Percentiles rank a stretch among this genome's conserved stretches.
Evolutionary conservation across 2,888 invertebrate genomes (phyloP).

Genomic region (Ellobium chinense): DNA sequence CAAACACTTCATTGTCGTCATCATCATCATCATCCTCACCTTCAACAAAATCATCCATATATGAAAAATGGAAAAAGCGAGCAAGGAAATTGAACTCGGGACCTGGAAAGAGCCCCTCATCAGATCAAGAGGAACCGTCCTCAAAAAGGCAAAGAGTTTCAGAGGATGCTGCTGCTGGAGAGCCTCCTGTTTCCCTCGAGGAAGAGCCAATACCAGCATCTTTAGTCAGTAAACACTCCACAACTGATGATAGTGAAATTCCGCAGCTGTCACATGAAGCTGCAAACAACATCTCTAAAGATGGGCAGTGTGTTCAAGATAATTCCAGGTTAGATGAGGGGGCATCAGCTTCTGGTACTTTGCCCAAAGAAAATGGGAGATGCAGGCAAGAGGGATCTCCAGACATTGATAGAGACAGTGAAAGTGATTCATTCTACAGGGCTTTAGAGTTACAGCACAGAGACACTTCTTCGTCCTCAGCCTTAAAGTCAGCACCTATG

Average conservation of each 20-base stretch:
- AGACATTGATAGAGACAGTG: neutral
- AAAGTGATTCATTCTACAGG: conserved; percentile 18
- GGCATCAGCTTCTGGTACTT: neutral
- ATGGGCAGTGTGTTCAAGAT: neutral
- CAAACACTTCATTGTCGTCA: neutral
- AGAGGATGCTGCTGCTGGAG: neutral
- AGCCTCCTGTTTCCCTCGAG: neutral
- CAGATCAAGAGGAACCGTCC: neutral
- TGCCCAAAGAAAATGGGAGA: conserved; percentile 6
- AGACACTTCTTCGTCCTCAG: neutral
- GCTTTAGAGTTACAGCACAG: conserved; percentile 23
- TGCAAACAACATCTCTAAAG: neutral
- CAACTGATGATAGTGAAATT: neutral
- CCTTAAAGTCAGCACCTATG: neutral
- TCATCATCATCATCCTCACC: conserved; percentile 21
- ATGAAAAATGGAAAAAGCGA: conserved; percentile 41
- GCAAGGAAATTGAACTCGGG: neutral
- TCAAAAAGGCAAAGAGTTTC: neutral
- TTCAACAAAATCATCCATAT: conserved; percentile 25
- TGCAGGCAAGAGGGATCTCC: neutral
- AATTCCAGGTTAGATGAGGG: neutral
- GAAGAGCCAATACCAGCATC: neutral
- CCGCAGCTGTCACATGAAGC: neutral
- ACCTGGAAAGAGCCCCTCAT: neutral
- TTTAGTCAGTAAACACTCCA: neutral